Evolutionary conservation across 1,140 invertebrate genomes (phyloP), one percentile per base, ranked within the genome.

Genomic region (Brachionus plicatilis): DNA sequence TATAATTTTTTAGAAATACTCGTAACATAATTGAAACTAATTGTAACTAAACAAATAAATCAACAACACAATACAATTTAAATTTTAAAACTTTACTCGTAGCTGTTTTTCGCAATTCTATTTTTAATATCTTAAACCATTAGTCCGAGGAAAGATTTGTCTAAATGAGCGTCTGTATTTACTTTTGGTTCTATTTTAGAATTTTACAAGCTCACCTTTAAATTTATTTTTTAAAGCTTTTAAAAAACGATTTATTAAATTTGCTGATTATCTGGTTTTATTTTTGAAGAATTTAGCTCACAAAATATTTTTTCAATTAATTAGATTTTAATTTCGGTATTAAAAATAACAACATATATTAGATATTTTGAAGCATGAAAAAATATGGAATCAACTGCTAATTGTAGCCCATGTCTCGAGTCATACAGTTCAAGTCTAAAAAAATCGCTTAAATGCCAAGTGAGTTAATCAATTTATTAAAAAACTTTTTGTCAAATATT

Each of bases 21-120:
- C 53, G 8, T 20, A 60, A 60, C 53, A 60, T 20, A 60, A 41
- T 68, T 33, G 66, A 68, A 68, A 68, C 66, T 41, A 68, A 68
- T 68, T 68, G 66, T 33, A 68, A 33, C 66, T 68, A 68, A 68
- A 68, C 66, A 68, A 68, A 68, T 41, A 68, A 68, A 33, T 33
- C 33, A 41, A 68, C 9, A 68, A 68, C 27, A 68, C 27, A 68
- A 68, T 33, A n/a, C 33, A 33, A 33, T 68, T 68, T 68, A 68
- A 68, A 68, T 37, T 68, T 68, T 68, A n/a, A 33, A 33, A 33
- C 33, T 68, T 68, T 29, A 68, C 17, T 33, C 66, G 29, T 33
- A 33, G 66, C 66, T 68, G 66, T 68, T 68, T 33, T 68, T 68
- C 33, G 14, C 6, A 68, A 24, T 60, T 20, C 5, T 20, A 20